Evolutionary conservation across 2,797 vertebrate species (phyloP).

Genomic region (Hydrophis major): DNA sequence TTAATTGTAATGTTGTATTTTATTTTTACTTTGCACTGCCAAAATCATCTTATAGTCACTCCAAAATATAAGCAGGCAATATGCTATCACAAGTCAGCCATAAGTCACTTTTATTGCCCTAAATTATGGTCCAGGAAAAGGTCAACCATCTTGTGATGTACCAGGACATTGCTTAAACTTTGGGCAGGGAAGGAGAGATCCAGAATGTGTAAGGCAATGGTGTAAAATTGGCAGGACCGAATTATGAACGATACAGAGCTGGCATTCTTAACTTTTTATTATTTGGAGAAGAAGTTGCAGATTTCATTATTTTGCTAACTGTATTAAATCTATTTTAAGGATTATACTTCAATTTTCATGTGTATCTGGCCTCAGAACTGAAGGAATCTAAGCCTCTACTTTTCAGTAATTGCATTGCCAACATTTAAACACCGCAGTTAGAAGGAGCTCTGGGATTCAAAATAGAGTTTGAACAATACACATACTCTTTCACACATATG

Average conservation of each 20-base stretch:
- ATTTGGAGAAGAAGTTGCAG: background rate
- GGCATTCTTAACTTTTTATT: background rate
- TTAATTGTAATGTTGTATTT: background rate
- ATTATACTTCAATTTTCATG: background rate
- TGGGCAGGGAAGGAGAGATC: background rate
- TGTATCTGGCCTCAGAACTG: background rate
- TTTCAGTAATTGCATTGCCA: background rate
- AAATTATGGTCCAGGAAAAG: background rate
- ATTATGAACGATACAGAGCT: background rate
- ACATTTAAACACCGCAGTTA: background rate
- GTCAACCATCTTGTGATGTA: background rate
- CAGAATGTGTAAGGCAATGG: background rate
- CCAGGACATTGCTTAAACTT: background rate
- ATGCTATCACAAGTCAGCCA: background rate
- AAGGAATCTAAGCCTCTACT: background rate
- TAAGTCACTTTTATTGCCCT: background rate
- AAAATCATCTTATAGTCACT: background rate
- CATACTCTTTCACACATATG: background rate
- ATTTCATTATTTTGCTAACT: background rate
- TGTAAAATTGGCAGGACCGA: background rate
- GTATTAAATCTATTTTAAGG: background rate
- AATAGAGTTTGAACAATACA: background rate
- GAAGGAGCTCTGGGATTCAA: background rate
- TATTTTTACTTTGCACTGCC: background rate
- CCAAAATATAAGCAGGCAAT: background rate